phyloP scores from a whole-genome alignment of 2,888 invertebrate genomes.

The Meta bourneti region DNA sequence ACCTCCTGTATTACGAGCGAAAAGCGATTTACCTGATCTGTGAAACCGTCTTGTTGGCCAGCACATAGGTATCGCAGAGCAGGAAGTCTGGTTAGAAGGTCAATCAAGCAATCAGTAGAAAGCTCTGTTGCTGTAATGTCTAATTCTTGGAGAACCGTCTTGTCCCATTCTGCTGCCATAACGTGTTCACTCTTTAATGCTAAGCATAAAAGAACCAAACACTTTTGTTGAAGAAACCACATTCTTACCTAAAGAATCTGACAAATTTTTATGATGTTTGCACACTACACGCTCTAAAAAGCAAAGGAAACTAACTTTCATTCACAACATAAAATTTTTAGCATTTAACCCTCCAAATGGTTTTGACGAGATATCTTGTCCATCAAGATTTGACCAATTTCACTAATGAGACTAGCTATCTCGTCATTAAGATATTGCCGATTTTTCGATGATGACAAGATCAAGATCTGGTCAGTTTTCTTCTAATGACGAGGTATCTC shows the following conservation, averaged over 20 bases:
- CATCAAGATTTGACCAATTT: too few relatives aligned
- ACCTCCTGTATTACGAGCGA: not conserved
- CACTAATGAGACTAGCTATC: too few relatives aligned
- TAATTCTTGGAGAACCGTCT: conserved; percentile 92
- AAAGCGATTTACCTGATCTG: conserved; percentile 87
- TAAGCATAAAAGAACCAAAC: conserved; percentile 80
- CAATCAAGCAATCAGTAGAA: conserved; percentile 94
- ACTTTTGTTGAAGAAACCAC: not conserved
- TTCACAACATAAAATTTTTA: too few relatives aligned
- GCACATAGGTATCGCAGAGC: conserved; percentile 91
- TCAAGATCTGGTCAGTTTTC: too few relatives aligned
- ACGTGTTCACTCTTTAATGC: conserved; percentile 94
- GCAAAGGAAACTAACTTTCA: too few relatives aligned
- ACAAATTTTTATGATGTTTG: not conserved
- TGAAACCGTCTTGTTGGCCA: conserved; percentile 98
- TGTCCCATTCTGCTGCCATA: conserved; percentile 99
- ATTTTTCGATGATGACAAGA: too few relatives aligned
- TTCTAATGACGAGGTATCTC: too few relatives aligned
- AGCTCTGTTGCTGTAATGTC: conserved; percentile 98
- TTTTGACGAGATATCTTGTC: too few relatives aligned
- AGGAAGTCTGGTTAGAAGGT: conserved; percentile 93
- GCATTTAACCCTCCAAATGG: too few relatives aligned
- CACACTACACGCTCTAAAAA: not conserved
- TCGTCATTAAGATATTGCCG: too few relatives aligned
- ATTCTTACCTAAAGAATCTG: not conserved